Percentiles rank a stretch among this genome's conserved stretches.
Conservation (phyloP, 2,888 invertebrate species). For the Meta bourneti region DNA sequence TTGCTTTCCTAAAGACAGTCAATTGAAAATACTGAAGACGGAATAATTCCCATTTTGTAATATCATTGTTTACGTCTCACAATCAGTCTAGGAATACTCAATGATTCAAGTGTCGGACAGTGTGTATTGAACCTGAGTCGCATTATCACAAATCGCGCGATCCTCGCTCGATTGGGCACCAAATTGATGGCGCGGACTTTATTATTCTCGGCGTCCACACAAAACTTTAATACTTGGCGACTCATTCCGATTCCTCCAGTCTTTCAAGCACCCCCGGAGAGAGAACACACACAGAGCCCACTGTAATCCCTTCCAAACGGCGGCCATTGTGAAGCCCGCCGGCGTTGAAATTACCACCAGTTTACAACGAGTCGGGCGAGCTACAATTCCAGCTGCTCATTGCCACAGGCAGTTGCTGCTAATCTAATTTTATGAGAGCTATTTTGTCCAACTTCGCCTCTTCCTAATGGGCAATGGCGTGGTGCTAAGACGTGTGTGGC, state of each 20-base stretch:
- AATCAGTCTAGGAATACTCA: too few species aligned
- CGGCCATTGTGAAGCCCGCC: conserved; percentile 37
- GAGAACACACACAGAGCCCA: not conserved
- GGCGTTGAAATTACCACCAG: conserved; percentile 47
- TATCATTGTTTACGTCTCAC: too few species aligned
- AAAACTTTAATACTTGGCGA: not conserved
- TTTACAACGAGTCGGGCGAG: not conserved
- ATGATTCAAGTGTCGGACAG: too few species aligned
- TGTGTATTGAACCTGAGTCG: too few species aligned
- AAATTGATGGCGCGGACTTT: not conserved
- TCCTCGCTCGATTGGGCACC: not conserved
- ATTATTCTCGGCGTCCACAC: not conserved
- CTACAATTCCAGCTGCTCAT: conserved; percentile 39
- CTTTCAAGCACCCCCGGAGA: not conserved
- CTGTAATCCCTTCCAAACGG: not conserved
- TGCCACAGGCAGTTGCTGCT: conserved; percentile 49
- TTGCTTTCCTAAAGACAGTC: too few species aligned
- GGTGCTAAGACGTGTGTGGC: conserved; percentile 60
- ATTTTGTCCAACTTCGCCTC: conserved; percentile 66
- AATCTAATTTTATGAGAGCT: conserved; percentile 70
- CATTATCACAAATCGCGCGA: not conserved
- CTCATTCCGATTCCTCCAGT: not conserved
- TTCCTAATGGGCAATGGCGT: conserved; percentile 59
- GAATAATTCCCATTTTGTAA: too few species aligned
- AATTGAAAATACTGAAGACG: too few species aligned